phyloP scores from a whole-genome alignment of 92 coral and sea anemone genomes.

The Meandrina meandrites region DNA sequence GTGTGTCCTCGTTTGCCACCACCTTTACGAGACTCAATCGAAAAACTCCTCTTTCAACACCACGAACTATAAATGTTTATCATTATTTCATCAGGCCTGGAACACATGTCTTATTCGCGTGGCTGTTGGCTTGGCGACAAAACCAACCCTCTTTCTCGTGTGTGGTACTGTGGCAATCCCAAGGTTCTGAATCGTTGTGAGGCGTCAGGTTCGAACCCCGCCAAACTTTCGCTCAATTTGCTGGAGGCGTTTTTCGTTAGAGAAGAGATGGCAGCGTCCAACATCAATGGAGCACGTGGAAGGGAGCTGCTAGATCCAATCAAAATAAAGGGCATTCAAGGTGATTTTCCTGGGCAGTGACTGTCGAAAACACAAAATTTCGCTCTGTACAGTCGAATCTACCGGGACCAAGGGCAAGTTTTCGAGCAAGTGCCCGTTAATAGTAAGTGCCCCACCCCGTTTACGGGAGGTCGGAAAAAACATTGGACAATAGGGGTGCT shows the following conservation, averaged over 20 bases:
- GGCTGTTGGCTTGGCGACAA: slow-evolving; percentile 95
- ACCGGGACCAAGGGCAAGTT: too few relatives aligned
- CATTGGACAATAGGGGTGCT: too few relatives aligned
- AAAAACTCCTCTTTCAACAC: too few relatives aligned
- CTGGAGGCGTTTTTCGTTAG: slow-evolving; percentile 88
- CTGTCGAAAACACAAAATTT: too few relatives aligned
- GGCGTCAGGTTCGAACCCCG: slow-evolving; percentile 91
- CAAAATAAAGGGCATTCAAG: slow-evolving; percentile 93
- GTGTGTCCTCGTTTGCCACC: too few relatives aligned
- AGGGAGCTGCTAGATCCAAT: slow-evolving; percentile 87
- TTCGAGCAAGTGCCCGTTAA: too few relatives aligned
- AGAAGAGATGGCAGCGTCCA: slow-evolving; percentile 98
- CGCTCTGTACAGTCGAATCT: too few relatives aligned
- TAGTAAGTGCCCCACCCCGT: too few relatives aligned
- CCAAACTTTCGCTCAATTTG: slow-evolving; percentile 85
- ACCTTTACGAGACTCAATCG: too few relatives aligned
- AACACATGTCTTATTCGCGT: slow-evolving; percentile 48
- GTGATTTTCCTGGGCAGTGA: slow-evolving; percentile 33
- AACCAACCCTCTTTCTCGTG: slow-evolving; percentile 69
- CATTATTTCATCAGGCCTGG: slow-evolving; percentile 37
- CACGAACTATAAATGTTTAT: too few relatives aligned
- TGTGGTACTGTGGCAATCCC: slow-evolving; percentile 92
- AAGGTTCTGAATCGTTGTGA: slow-evolving; percentile 82
- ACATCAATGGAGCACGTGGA: slow-evolving; percentile 94
- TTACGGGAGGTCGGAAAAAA: too few relatives aligned